Conservation (phyloP, 2,888 invertebrate genomes). For the Apotomis capreana region DNA sequence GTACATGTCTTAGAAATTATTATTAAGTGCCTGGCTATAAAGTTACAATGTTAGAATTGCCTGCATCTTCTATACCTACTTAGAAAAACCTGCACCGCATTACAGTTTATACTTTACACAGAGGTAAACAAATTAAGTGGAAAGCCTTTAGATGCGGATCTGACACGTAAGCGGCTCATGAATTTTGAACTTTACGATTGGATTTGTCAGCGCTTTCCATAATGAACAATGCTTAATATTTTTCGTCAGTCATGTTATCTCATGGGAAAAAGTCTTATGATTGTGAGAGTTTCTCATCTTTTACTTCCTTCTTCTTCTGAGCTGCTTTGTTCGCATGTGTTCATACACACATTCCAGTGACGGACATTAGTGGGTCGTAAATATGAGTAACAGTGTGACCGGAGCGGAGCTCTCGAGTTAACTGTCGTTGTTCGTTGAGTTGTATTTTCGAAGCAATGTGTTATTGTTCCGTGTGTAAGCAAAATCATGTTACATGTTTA, state of each 20-base stretch:
- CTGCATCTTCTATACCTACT: neutral
- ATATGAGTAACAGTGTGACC: conserved; percentile 58
- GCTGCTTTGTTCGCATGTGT: conserved; percentile 23
- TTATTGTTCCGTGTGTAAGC: conserved; percentile 38
- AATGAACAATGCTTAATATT: conserved; percentile 50
- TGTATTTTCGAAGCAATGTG: conserved; percentile 30
- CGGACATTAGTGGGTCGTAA: conserved; percentile 62
- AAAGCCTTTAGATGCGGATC: conserved; percentile 23
- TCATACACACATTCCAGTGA: conserved; percentile 41
- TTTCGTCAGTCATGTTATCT: conserved; percentile 8
- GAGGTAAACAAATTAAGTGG: neutral
- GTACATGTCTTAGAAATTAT: conserved; percentile 13
- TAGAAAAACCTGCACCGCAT: neutral
- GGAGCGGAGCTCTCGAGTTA: conserved; percentile 46
- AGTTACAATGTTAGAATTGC: neutral
- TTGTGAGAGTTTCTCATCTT: neutral
- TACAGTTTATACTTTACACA: neutral
- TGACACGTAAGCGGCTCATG: conserved; percentile 42
- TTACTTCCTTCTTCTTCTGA: conserved; percentile 14
- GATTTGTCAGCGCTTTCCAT: conserved; percentile 57
- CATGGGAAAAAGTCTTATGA: neutral
- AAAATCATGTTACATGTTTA: conserved; percentile 33
- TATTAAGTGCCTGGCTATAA: neutral
- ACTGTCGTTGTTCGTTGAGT: conserved; percentile 32
- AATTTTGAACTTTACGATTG: conserved; percentile 61